These are phyloP conservation scores for Eubasilissa splendida DNA, from an alignment of 2,888 invertebrate species.

Conservation along the genomic window DNA sequence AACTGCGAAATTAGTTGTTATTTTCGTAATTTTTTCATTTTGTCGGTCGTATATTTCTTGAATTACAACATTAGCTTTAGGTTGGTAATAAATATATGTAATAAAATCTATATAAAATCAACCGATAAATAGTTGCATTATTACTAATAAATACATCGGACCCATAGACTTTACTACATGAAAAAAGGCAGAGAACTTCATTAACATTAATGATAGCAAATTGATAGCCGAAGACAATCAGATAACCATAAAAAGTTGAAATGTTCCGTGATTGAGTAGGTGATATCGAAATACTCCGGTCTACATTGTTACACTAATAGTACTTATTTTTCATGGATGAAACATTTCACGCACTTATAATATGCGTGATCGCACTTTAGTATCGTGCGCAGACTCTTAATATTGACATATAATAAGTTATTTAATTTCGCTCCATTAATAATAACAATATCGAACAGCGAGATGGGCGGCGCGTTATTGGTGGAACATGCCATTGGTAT, in stretches of 20 bases:
- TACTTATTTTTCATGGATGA: not conserved
- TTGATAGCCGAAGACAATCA: conserved; percentile 18
- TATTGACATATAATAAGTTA: conserved; percentile 38
- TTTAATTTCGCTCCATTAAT: conserved; percentile 49
- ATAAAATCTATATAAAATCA: too few species aligned
- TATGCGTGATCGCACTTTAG: not conserved
- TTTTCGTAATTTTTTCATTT: too few species aligned
- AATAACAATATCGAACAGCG: conserved; percentile 29
- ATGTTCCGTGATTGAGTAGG: conserved; percentile 1
- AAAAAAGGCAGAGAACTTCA: conserved; percentile 8
- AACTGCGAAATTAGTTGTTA: too few species aligned
- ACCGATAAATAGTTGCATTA: too few species aligned
- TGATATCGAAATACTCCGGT: not conserved
- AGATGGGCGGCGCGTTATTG: conserved; percentile 28
- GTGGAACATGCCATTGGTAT: conserved; percentile 36
- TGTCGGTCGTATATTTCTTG: too few species aligned
- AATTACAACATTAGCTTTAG: too few species aligned
- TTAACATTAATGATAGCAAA: conserved; percentile 33
- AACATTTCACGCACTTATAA: conserved; percentile 6
- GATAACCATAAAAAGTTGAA: not conserved
- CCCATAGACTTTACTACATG: too few species aligned
- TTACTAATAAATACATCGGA: too few species aligned
- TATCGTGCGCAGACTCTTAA: conserved; percentile 44
- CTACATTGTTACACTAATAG: conserved; percentile 8
- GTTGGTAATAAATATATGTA: too few species aligned